A percentile compares a stretch with the other conserved stretches of the same genome.
Evolutionary conservation across 2,888 invertebrate species (phyloP).

Genomic region (Cabera pusaria): DNA sequence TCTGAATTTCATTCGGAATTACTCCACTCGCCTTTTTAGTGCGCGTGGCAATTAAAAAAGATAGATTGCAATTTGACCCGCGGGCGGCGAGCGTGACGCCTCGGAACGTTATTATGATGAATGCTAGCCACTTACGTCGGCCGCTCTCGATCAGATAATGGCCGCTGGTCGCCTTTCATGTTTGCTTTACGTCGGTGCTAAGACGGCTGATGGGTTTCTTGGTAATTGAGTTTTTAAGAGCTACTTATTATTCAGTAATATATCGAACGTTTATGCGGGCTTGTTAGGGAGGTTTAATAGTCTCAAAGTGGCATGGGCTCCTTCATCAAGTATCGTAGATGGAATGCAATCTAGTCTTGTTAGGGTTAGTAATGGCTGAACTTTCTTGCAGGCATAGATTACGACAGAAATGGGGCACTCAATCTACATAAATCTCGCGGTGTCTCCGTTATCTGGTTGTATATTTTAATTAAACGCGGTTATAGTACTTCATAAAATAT

Average conservation of each 20-base stretch:
- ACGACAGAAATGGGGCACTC: too few relatives aligned
- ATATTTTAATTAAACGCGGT: too few relatives aligned
- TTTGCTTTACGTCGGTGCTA: conserved; percentile 63
- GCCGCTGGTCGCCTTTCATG: conserved; percentile 54
- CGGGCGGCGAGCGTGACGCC: conserved; percentile 73
- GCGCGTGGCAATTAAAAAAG: conserved; percentile 77
- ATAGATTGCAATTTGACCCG: conserved; percentile 80
- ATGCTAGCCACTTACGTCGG: conserved; percentile 64
- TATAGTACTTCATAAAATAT: too few relatives aligned
- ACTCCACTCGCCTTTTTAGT: conserved; percentile 65
- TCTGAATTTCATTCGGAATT: conserved; percentile 63
- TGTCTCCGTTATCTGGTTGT: too few relatives aligned
- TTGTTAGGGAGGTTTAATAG: conserved; percentile 19
- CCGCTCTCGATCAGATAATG: conserved; percentile 72
- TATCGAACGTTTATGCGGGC: conserved; percentile 16
- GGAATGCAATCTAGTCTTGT: conserved; percentile 3
- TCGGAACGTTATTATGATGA: conserved; percentile 75
- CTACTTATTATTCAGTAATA: conserved; percentile 26
- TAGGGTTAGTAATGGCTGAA: not conserved
- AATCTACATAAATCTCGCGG: too few relatives aligned
- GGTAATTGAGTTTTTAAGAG: conserved; percentile 66
- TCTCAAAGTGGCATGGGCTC: conserved; percentile 11
- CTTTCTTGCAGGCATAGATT: too few relatives aligned
- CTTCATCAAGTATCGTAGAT: conserved; percentile 10
- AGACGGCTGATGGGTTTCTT: conserved; percentile 57